Base-by-base conservation (phyloP, 2,888 invertebrate species). In the Dryococelus australis region DNA sequence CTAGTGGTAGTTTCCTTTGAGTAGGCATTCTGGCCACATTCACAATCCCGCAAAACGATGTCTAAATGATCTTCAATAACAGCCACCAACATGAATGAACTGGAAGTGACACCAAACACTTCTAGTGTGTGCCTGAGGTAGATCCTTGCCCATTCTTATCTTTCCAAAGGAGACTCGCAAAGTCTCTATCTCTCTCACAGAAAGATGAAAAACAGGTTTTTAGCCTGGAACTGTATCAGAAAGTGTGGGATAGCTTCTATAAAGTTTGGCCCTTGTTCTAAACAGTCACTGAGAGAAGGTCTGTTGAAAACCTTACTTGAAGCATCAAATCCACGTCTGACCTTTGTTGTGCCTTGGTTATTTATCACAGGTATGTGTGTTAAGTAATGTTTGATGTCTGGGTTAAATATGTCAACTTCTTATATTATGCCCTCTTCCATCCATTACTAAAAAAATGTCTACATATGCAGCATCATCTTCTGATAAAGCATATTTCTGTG, bases 291-390 rank as follows among this genome's bases (percentile, higher is more conserved):
- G 24, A 90, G 87, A n/a, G 88, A n/a, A n/a, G n/a, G n/a, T n/a
- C n/a, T n/a, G n/a, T n/a, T n/a, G 65, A n/a, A n/a, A n/a, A n/a
- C n/a, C n/a, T n/a, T n/a, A n/a, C n/a, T n/a, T n/a, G n/a, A n/a
- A n/a, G n/a, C 65, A 65, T 65, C 65, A 65, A 65, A 65, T 20
- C 12, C 65, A 20, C 13, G 65, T 16, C 65, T 20, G 20, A 65
- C 20, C 8, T 84, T 85, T 0, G 89, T 90, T 0, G 90, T 89
- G 6, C 20, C 13, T 43, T 87, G 86, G 20, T 87, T 81, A 43
- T 90, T 90, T 2, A 90, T 27, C 10, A 90, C 90, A 6, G 89
- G 89, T n/a, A 89, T 88, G 87, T 90, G 91, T 10, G 89, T 88
- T 78, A 89, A 84, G 84, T 88, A 89, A 85, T 89, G 89, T 27